Conservation (phyloP, 1,140 invertebrate species). For the Hirudo medicinalis region DNA sequence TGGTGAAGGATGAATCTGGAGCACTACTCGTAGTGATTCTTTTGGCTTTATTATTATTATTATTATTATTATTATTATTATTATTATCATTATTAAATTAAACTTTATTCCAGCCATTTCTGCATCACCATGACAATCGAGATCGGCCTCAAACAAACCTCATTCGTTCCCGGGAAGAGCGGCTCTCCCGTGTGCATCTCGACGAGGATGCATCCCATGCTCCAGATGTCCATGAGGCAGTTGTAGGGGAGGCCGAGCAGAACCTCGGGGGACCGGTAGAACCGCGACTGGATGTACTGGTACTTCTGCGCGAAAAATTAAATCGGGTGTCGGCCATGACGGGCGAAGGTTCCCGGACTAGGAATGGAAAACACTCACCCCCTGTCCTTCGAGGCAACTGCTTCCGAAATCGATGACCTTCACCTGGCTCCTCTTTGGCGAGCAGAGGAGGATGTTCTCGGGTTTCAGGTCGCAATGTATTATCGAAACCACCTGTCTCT, state of each 20-base stretch:
- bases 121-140: no score
- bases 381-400: slow-evolving; percentile 41
- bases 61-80: no score
- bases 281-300: slow-evolving; percentile 98
- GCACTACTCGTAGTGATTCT: no score
- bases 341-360: no score
- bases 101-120: no score
- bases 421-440: slow-evolving; percentile 39
- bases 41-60: no score
- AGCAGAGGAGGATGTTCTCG: slow-evolving; percentile 42
- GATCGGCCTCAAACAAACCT: slow-evolving; percentile 44
- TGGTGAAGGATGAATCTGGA: no score
- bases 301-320: slow-evolving; percentile 70
- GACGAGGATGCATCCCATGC: slow-evolving; percentile 76
- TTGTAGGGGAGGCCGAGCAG: slow-evolving; percentile 44
- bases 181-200: slow-evolving; percentile 99
- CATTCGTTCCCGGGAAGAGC: slow-evolving; percentile 93
- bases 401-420: slow-evolving; percentile 45
- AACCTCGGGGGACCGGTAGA: slow-evolving; percentile 70
- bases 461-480: slow-evolving; percentile 81
- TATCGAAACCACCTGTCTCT: slow-evolving; percentile 44
- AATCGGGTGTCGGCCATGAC: not conserved
- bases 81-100: no score
- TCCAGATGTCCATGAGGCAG: slow-evolving; percentile 49
- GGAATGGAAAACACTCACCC: slow-evolving; percentile 24